A percentile compares a stretch with the other conserved stretches of the same genome.
phyloP scores from a whole-genome alignment of 2,797 vertebrate genomes.

The Poeciliopsis gracilis region DNA sequence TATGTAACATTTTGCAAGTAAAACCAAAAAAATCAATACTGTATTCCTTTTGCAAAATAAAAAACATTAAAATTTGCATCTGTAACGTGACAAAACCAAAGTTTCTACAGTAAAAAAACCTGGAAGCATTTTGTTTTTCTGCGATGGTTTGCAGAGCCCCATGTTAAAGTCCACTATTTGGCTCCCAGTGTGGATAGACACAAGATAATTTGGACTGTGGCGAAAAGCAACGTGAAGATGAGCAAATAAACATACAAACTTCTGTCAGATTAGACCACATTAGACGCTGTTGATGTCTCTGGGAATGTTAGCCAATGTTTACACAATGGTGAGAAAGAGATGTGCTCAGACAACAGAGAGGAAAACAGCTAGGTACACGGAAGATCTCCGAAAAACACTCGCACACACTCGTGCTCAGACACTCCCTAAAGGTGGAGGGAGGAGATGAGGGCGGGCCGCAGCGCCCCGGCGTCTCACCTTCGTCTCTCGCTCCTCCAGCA shows the following conservation, averaged over 20 bases:
- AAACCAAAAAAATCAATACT: neutral
- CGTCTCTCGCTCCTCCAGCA: constrained; percentile 96
- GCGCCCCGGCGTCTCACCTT: constrained; percentile 88
- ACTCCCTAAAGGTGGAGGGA: constrained; percentile 14
- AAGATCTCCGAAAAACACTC: constrained; percentile 67
- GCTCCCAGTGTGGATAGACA: constrained; percentile 92
- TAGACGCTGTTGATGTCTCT: constrained; percentile 93
- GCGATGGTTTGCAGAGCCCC: constrained; percentile 94
- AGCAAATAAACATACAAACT: constrained; percentile 93
- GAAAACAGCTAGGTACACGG: constrained; percentile 88
- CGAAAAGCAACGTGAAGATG: constrained; percentile 97
- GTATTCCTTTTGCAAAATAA: neutral
- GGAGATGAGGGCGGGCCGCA: constrained; percentile 19
- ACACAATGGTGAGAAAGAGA: constrained; percentile 93
- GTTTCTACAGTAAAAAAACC: neutral
- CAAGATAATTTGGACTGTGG: constrained; percentile 96
- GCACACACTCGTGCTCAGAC: constrained; percentile 46
- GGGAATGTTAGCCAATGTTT: constrained; percentile 92
- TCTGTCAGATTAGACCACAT: constrained; percentile 94
- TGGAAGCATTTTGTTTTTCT: constrained; percentile 33
- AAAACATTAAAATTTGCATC: neutral
- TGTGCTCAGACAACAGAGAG: constrained; percentile 91
- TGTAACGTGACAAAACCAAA: neutral
- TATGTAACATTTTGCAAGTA: neutral
- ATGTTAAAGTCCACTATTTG: constrained; percentile 92